Percentiles rank a stretch among this genome's conserved stretches.
These are phyloP conservation scores for Sorex fumeus DNA, from an alignment of 2,113 vertebrate species.

Conservation along the genomic window DNA sequence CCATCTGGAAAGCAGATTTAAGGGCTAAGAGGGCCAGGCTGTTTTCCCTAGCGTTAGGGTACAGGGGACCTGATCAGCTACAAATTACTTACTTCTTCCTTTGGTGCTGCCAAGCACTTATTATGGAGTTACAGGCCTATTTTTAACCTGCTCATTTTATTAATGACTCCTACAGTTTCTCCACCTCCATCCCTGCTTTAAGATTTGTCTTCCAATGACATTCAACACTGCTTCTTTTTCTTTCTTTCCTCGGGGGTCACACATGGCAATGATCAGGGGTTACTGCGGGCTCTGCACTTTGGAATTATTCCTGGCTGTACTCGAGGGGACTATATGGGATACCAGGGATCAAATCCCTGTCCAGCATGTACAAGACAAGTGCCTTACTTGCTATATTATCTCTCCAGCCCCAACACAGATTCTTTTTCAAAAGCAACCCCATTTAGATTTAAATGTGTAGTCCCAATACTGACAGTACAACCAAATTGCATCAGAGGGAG, in stretches of 20 bases:
- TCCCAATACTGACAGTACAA: background rate
- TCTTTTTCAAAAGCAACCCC: conserved; percentile 44
- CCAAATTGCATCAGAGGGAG: background rate
- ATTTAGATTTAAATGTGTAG: conserved; percentile 46
- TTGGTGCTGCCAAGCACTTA: conserved; percentile 42
- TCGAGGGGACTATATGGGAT: too few relatives aligned
- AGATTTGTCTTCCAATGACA: conserved; percentile 59
- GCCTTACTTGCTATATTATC: too few relatives aligned
- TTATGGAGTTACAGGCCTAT: conserved; percentile 33
- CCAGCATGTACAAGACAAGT: too few relatives aligned
- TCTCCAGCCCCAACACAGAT: too few relatives aligned
- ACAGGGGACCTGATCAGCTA: background rate
- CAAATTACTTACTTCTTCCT: conserved; percentile 23
- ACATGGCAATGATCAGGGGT: too few relatives aligned
- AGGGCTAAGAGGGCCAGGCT: conserved; percentile 35
- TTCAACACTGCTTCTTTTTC: background rate
- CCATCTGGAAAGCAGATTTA: conserved; percentile 57
- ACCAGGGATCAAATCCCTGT: too few relatives aligned
- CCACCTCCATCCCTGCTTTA: background rate
- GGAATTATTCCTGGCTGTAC: too few relatives aligned
- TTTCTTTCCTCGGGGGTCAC: background rate
- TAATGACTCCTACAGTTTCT: background rate
- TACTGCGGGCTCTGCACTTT: too few relatives aligned
- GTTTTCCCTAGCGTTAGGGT: conserved; percentile 17
- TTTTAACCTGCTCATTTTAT: conserved; percentile 41